Evolutionary conservation across 2,113 vertebrate species (phyloP).

Genomic region (Aythya baeri): DNA sequence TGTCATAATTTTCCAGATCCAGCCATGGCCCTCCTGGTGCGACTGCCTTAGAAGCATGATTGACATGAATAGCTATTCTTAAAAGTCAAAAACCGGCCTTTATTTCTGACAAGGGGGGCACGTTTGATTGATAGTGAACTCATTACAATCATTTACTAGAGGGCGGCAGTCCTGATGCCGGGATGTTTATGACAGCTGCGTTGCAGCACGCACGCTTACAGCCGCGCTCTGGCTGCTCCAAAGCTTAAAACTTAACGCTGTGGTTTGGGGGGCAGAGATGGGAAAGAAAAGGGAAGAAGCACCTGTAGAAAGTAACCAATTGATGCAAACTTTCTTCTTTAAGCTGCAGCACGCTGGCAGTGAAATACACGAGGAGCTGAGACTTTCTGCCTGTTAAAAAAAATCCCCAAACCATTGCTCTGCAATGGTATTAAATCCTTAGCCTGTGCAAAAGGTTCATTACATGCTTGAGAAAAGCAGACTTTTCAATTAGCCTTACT

Average conservation of each 20-base stretch:
- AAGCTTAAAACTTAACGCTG: background rate
- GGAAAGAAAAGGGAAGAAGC: background rate
- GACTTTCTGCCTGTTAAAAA: background rate
- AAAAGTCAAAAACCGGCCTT: constrained; percentile 2
- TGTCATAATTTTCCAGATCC: constrained; percentile 3
- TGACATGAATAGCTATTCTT: constrained; percentile 38
- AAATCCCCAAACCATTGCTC: background rate
- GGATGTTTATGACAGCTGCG: constrained; percentile 26
- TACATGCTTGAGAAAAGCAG: background rate
- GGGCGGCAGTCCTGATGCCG: background rate
- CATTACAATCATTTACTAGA: background rate
- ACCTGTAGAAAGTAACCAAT: background rate
- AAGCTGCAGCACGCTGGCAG: background rate
- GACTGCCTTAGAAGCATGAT: background rate
- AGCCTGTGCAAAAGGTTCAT: background rate
- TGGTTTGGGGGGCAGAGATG: background rate
- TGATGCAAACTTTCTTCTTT: background rate
- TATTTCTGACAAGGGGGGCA: constrained; percentile 16
- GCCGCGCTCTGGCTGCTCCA: background rate
- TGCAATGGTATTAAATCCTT: background rate
- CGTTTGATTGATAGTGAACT: constrained; percentile 21
- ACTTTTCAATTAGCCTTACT: background rate
- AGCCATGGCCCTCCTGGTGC: fast-evolving
- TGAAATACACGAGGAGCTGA: background rate
- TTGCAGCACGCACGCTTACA: background rate